phyloP scores from a whole-genome alignment of 2,888 invertebrate species.

The Torymus texanus region DNA sequence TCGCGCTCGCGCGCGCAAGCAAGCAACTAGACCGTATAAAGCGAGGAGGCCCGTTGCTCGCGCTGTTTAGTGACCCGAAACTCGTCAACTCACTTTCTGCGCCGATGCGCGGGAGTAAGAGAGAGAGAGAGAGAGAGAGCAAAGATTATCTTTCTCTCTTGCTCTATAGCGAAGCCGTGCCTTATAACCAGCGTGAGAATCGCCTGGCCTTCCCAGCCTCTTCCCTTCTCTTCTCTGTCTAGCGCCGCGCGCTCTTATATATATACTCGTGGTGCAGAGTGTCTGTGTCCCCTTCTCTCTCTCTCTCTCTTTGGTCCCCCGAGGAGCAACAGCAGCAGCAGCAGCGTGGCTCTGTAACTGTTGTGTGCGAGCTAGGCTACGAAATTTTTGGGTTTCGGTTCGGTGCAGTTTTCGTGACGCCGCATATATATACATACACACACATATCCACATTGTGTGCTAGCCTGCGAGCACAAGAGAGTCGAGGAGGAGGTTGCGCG shows the following conservation, averaged over 20 bases:
- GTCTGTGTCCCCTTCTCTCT: neutral
- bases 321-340: neutral
- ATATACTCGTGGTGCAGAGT: too few species aligned
- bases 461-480: neutral
- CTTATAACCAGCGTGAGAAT: conserved; percentile 53
- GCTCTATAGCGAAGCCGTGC: conserved; percentile 7
- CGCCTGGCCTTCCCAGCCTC: conserved; percentile 38
- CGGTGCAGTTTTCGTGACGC: neutral
- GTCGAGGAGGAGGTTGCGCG: too few species aligned
- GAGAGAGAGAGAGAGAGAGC: conserved; percentile 25
- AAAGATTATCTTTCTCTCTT: conserved; percentile 29
- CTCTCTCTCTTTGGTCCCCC: neutral
- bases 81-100: conserved; percentile 63
- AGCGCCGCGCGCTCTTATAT: neutral
- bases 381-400: neutral
- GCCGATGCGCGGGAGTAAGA: conserved; percentile 47
- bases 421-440: neutral
- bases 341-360: neutral
- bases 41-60: conserved; percentile 24
- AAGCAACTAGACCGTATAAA: conserved; percentile 65
- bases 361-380: neutral
- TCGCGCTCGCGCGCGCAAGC: neutral
- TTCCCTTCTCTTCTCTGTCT: conserved; percentile 36
- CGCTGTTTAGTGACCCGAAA: conserved; percentile 64
- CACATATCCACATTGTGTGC: neutral